A percentile compares a stretch with the other conserved stretches of the same genome.
Conservation (phyloP, 2,888 invertebrate genomes). For the Monochamus alternatus region DNA sequence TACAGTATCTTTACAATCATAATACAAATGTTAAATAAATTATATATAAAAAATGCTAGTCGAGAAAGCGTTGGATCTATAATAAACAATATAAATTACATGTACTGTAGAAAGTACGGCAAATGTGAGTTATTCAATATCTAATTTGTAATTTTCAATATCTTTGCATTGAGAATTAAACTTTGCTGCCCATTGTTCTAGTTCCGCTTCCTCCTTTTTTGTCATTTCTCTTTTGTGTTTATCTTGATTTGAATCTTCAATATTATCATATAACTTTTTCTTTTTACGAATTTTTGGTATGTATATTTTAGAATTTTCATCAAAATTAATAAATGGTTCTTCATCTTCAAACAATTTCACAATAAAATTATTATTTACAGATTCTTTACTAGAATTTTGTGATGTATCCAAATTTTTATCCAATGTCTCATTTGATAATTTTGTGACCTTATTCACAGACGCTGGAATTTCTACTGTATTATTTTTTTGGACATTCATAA, state of each 20-base stretch:
- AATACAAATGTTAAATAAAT: too few relatives aligned
- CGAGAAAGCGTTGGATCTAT: too few relatives aligned
- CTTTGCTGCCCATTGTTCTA: slow-evolving; percentile 73
- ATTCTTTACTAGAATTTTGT: not conserved
- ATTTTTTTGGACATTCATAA: not conserved
- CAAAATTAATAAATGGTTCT: not conserved
- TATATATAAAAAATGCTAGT: too few relatives aligned
- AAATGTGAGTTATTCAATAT: slow-evolving; percentile 66
- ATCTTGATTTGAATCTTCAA: not conserved
- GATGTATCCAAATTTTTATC: not conserved
- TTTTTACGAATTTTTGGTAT: not conserved
- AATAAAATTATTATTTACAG: not conserved
- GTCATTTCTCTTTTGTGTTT: not conserved
- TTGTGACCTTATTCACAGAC: not conserved
- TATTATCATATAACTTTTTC: not conserved
- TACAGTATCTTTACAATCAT: too few relatives aligned
- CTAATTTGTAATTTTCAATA: slow-evolving; percentile 72
- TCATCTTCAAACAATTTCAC: not conserved
- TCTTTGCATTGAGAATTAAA: slow-evolving; percentile 77
- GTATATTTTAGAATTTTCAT: not conserved
- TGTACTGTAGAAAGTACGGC: too few relatives aligned
- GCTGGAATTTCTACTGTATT: not conserved
- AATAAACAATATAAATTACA: too few relatives aligned
- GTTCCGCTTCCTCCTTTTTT: slow-evolving; percentile 67
- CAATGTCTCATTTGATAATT: not conserved